Conservation (phyloP, 2,113 vertebrate genomes). For the Oxyura jamaicensis region DNA sequence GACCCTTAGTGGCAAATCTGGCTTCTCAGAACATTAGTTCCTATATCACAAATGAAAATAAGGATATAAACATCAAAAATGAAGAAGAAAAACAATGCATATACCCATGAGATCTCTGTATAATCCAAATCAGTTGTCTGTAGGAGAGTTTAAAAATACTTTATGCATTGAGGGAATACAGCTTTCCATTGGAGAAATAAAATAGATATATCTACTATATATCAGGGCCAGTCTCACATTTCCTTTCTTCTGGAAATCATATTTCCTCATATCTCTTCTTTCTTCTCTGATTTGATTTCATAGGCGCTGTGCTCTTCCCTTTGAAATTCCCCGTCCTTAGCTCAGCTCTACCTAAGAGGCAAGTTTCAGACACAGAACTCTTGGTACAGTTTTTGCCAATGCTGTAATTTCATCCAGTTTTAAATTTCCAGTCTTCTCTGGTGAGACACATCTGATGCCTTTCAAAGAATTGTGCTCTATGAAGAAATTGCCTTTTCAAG, state of each 20-base stretch:
- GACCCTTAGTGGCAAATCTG: constrained; percentile 30
- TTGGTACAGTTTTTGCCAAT: not conserved
- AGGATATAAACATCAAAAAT: constrained; percentile 54
- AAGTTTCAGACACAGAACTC: not conserved
- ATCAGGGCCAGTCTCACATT: not conserved
- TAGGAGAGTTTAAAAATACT: not conserved
- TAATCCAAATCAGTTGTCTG: constrained; percentile 29
- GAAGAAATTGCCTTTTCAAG: not conserved
- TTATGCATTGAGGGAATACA: not conserved
- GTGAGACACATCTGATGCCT: not conserved
- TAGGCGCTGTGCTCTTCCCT: not conserved
- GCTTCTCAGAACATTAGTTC: constrained; percentile 33
- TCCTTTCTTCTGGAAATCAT: not conserved
- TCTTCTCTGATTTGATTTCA: constrained; percentile 6
- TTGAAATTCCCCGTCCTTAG: constrained; percentile 10
- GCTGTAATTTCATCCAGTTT: not conserved
- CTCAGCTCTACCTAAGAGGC: not conserved
- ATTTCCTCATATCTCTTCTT: not conserved
- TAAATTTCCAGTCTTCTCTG: not conserved
- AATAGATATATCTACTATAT: constrained; percentile 7
- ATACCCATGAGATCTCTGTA: not conserved
- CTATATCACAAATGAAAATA: constrained; percentile 54
- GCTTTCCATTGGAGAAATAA: constrained; percentile 16
- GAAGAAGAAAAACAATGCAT: constrained; percentile 17
- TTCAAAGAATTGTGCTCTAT: not conserved